Base-by-base conservation (phyloP, 1,140 invertebrate species). In the Diplogasteroides magnus region DNA sequence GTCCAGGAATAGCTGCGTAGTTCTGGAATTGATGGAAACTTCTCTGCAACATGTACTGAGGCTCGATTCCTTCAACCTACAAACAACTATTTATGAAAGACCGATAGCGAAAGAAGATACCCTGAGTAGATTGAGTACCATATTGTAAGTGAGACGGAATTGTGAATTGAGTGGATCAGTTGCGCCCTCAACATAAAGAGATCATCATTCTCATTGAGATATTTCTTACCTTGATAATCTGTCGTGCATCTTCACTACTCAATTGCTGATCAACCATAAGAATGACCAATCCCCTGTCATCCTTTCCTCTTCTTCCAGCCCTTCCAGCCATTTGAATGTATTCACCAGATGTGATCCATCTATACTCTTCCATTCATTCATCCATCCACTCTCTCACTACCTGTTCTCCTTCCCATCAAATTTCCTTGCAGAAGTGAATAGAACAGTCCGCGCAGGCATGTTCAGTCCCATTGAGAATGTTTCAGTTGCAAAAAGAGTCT, bases 1-100 rank as follows among this genome's bases (percentile, higher is more conserved):
- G 86, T 61, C 89, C 88, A 2, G 97, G 97, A 77, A 99, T 94
- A 26, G 89, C 87, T 0, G 93, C 88, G 85, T 97, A 96, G 86
- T 98, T 98, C 86, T 99, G 97, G 82, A 98, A 99, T 83, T 99
- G 96, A 85, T 90, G 96, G 84, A 99, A 99, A 78, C 93, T 96
- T 73, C 94, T 88, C 83, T 98, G 94, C 77, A 99, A 86, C 93
- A 99, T 98, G 77, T 96, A 98, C 83, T 99, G 94, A 0, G 97
- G 96, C 87, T 98, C 98, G 68, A 99, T 97, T 86, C 97, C 96
- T 85, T 99, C 96, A 3, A 99, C 97, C 82, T 48, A 48, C n/a
- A n/a, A n/a, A n/a, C n/a, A n/a, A 48, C 19, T 11, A 48, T 48
- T 48, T 48, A 48, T 6, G 37, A 48, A 48, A 48, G 19, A 48